Percentiles rank a stretch among this genome's conserved stretches.
phyloP scores from a whole-genome alignment of 2,888 invertebrate species.

The Cephalotes varians region DNA sequence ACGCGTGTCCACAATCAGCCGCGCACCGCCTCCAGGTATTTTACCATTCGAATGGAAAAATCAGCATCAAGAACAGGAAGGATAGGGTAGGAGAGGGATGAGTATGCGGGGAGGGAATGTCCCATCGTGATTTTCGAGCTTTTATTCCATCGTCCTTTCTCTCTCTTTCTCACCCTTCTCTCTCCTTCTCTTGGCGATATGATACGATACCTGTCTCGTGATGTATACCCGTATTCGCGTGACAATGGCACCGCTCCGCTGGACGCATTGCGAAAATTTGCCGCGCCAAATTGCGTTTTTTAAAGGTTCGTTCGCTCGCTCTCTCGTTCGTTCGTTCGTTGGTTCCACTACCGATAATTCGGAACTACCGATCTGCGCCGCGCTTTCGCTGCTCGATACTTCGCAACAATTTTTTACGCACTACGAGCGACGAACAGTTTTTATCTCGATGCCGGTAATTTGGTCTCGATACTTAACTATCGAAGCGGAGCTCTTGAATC shows the following conservation, averaged over 20 bases:
- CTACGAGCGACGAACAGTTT: slow-evolving; percentile 13
- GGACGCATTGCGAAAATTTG: slow-evolving; percentile 53
- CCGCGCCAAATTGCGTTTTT: slow-evolving; percentile 53
- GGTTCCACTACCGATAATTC: slow-evolving; percentile 44
- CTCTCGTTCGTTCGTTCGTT: background rate
- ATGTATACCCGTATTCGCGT: slow-evolving; percentile 33
- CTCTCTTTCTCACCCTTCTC: background rate
- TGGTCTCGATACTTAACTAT: slow-evolving; percentile 38
- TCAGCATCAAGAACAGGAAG: slow-evolving; percentile 36
- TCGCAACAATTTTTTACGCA: slow-evolving; percentile 28
- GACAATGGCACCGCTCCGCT: slow-evolving; percentile 46
- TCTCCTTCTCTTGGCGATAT: slow-evolving; percentile 8
- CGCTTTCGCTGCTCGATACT: slow-evolving; percentile 39
- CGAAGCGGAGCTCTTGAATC: slow-evolving; percentile 7
- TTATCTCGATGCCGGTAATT: slow-evolving; percentile 35
- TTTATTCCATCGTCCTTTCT: slow-evolving; percentile 14
- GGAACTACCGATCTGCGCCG: slow-evolving; percentile 16
- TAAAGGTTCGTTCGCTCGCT: slow-evolving; percentile 30
- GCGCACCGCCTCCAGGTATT: slow-evolving; percentile 49
- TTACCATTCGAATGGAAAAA: slow-evolving; percentile 48
- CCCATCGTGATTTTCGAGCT: slow-evolving; percentile 46
- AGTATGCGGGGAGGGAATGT: background rate
- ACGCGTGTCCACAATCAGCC: slow-evolving; percentile 45
- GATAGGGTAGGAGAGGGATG: background rate
- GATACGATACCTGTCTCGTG: slow-evolving; percentile 36